Conservation (phyloP, 2,888 invertebrate genomes). For the Eubasilissa splendida region DNA sequence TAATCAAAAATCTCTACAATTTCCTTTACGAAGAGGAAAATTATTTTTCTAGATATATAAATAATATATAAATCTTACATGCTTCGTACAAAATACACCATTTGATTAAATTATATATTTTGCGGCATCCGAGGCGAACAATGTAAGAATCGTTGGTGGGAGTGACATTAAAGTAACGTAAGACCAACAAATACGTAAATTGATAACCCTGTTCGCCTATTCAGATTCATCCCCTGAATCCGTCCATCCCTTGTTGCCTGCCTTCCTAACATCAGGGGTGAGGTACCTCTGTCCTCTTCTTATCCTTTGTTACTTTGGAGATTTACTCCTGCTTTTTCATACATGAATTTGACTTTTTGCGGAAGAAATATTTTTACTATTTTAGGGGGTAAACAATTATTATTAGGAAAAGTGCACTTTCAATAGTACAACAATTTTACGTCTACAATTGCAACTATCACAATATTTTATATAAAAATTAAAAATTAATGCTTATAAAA, state of each 20-base stretch:
- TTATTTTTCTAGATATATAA: no score
- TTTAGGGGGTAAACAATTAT: not conserved
- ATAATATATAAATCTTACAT: no score
- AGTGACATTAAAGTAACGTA: not conserved
- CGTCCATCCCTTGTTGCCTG: conserved; percentile 13
- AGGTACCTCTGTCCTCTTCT: conserved; percentile 11
- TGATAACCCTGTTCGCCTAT: conserved; percentile 1
- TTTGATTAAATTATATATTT: no score
- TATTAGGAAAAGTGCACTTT: not conserved
- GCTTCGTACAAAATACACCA: no score
- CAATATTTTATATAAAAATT: not conserved
- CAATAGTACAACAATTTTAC: no score
- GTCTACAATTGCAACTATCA: not conserved
- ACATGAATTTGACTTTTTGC: conserved; percentile 16
- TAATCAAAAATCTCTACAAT: no score
- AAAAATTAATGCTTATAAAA: not conserved
- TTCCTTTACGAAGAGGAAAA: no score
- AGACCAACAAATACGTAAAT: not conserved
- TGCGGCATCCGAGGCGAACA: not conserved
- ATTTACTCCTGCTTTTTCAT: conserved; percentile 21
- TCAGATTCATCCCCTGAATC: conserved; percentile 21
- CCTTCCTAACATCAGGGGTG: not conserved
- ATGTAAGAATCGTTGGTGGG: not conserved
- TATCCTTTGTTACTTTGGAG: conserved; percentile 27
- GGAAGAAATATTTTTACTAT: not conserved